Evolutionary conservation across 35 echinoderm and acorn worm species (phyloP), one percentile per base, ranked within the genome.

Genomic region (Holothuria glaberrima): DNA sequence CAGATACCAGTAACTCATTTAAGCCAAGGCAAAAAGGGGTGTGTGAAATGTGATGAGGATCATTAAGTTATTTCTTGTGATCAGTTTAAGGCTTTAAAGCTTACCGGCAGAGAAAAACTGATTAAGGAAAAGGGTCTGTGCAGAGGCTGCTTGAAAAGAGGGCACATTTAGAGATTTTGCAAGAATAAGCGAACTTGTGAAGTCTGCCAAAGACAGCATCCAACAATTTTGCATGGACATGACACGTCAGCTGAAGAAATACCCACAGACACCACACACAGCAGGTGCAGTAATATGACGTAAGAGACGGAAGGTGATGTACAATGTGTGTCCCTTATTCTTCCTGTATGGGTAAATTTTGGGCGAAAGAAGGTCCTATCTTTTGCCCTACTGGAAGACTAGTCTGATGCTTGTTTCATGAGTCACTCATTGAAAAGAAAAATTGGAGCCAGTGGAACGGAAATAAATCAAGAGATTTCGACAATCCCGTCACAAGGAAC

Each of bases 141-240:
- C 65, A 65, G 22, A 28, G 75, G 59, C n/a, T 90, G 88, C 88
- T 30, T 75, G 5, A 89, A 89, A 58, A 29, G 25, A 18, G 88
- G 73, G 2, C 88, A 90, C 45, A 80, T 90, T 41, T 48, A 16
- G 36, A 35, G 58, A 20, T 44, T 17, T 25, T 90, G 88, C 59
- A 76, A 5, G 9, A 90, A 54, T 7, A 28, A 28, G 19, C 50
- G 35, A 35, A 80, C 75, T 21, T 80, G 88, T 31, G 36, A 90
- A 21, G 48, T 80, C 4, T 90, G 28, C 75, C 24, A 76, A 12
- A 74, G 75, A 59, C 72, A 59, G 32, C 88, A 90, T 79, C 71
- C 88, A 60, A 89, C 26, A 9, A 62, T 80, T 68, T 80, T 90
- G 50, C 88, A 90, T 54, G 59, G 71, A 67, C 36, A 82, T 31